These are phyloP conservation scores for Geophilus truncorum DNA, from an alignment of 2,888 invertebrate species.

Conservation along the genomic window DNA sequence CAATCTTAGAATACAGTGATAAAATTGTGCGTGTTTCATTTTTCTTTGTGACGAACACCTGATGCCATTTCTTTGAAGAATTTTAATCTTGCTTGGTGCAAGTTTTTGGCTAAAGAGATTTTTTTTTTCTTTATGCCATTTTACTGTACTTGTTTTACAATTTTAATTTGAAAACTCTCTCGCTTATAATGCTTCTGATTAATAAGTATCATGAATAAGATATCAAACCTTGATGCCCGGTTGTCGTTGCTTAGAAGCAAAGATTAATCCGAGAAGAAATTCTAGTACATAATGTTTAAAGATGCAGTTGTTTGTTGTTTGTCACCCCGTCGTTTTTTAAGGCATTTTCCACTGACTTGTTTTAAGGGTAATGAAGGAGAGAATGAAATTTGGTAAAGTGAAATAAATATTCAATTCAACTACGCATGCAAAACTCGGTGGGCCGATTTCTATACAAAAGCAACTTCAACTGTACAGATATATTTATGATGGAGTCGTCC, in stretches of 20 bases:
- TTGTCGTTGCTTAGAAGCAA: too few relatives aligned
- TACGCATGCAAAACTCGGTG: constrained; percentile 10
- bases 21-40: neutral
- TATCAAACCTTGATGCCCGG: too few relatives aligned
- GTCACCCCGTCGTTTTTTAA: neutral
- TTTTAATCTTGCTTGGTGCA: neutral
- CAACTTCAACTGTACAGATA: neutral
- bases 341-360: neutral
- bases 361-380: neutral
- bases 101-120: neutral
- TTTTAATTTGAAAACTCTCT: too few relatives aligned
- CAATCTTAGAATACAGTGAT: neutral
- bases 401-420: constrained; percentile 21
- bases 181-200: too few relatives aligned
- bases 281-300: neutral
- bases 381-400: neutral
- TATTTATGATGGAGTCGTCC: constrained; percentile 1
- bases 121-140: neutral
- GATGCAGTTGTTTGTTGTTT: neutral
- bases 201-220: too few relatives aligned
- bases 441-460: neutral
- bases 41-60: neutral
- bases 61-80: neutral
- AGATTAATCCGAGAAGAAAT: too few relatives aligned
- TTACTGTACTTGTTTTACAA: too few relatives aligned